phyloP scores from a whole-genome alignment of 2,797 vertebrate species.

The Sebastes trivittatus region DNA sequence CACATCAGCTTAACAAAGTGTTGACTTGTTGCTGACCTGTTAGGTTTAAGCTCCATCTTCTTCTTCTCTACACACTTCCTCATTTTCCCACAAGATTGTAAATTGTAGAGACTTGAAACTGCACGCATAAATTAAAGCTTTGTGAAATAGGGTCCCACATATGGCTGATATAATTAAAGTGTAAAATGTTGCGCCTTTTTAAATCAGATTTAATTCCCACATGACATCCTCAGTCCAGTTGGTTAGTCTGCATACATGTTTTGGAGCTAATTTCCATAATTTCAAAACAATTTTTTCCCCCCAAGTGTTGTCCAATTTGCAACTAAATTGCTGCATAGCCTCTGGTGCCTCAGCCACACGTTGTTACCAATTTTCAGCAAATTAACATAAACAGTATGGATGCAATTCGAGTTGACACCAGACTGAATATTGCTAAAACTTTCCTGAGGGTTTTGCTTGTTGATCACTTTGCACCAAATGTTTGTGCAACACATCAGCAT shows the following conservation, averaged over 20 bases:
- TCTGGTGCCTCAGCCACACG: not conserved
- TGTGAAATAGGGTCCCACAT: not conserved
- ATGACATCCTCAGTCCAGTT: not conserved
- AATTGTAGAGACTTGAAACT: not conserved
- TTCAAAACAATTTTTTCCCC: too few species aligned
- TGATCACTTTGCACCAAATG: not conserved
- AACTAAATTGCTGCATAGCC: not conserved
- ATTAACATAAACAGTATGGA: not conserved
- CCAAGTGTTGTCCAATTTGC: not conserved
- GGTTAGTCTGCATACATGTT: not conserved
- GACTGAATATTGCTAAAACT: not conserved
- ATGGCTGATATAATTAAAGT: not conserved
- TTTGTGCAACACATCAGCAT: too few species aligned
- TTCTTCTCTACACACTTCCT: not conserved
- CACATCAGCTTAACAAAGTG: slow-evolving; percentile 28
- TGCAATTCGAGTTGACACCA: not conserved
- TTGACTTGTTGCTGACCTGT: slow-evolving; percentile 32
- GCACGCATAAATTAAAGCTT: not conserved
- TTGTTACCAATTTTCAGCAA: not conserved
- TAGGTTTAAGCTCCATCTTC: not conserved
- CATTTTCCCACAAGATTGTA: not conserved
- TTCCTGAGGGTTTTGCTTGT: not conserved
- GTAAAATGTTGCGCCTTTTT: not conserved
- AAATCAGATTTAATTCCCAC: not conserved
- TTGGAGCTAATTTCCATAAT: not conserved